Evolutionary conservation across 2,113 vertebrate species (phyloP), one percentile per base, ranked within the genome.

Genomic region (Hippocampus zosterae): DNA sequence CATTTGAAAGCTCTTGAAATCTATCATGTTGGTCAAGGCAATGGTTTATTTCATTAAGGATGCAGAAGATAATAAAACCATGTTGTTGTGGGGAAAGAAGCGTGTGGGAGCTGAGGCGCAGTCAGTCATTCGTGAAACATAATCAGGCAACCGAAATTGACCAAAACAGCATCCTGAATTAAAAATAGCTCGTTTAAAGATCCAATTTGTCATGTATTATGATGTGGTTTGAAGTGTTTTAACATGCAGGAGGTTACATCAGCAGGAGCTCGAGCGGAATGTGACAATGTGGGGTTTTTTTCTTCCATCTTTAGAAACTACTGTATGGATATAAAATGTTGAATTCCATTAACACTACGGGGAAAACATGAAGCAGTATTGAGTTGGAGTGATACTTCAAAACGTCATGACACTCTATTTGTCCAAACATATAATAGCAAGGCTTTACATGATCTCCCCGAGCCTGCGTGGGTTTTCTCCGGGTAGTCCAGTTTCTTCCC

Each of bases 101-200:
- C 21, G 41, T 44, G 40, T n/a, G 61, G 19, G 61, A 64, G n/a
- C 61, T 42, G 61, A 64, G 61, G 40, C 37, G 61, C 61, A 64
- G 21, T 21, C 61, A 64, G 10, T 64, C 61, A 64, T 64, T 64
- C 10, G 40, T 44, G 61, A 64, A 64, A n/a, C 61, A 64, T 64
- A 64, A 64, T 40, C 61, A 63, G 37, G 37, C 33, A 40, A 62
- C 61, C 13, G 42, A 40, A 63, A 41, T 37, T 41, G 61, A 63
- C 19, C 61, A 12, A 63, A 63, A 63, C 61, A 13, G 21, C 37
- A 61, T 40, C 59, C 29, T 61, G 27, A 29, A 59, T 59, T 25
- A 15, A 61, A 37, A 61, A 33, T 21, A 41, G 18, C 37, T 42
- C 1, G 2, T 41, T 63, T 40, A 63, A 63, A 5, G 19, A 63